phyloP scores from a whole-genome alignment of 2,797 vertebrate genomes.

The Parauchenoglanis punctatus region DNA sequence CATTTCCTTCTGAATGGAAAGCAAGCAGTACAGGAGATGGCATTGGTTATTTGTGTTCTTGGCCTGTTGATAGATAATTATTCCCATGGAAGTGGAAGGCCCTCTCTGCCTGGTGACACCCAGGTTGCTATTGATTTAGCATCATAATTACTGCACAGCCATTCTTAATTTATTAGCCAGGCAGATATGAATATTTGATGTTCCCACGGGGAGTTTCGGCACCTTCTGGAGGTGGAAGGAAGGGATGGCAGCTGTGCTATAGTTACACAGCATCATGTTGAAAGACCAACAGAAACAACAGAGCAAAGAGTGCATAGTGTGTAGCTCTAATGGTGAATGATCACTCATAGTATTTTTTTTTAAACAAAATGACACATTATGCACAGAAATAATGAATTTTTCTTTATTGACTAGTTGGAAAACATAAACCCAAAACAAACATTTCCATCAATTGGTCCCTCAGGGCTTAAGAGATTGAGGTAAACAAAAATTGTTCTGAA shows the following conservation, averaged over 20 bases:
- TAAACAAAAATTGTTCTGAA: conserved; percentile 68
- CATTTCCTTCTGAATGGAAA: conserved; percentile 25
- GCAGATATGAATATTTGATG: conserved; percentile 59
- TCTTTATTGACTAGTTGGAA: conserved; percentile 81
- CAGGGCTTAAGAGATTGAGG: conserved; percentile 61
- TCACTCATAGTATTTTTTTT: background rate
- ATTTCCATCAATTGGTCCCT: conserved; percentile 76
- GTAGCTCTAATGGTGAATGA: background rate
- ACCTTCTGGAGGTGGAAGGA: conserved; percentile 34
- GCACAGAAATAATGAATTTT: conserved; percentile 62
- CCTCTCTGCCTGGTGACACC: conserved; percentile 47
- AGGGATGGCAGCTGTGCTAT: conserved; percentile 21
- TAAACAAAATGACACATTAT: conserved; percentile 35
- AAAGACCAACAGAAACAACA: background rate
- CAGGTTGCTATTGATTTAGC: conserved; percentile 58
- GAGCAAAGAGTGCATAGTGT: background rate
- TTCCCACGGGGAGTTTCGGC: conserved; percentile 44
- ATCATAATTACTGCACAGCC: conserved; percentile 55
- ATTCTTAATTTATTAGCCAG: conserved; percentile 54
- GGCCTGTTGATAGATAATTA: conserved; percentile 28
- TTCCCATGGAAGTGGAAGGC: conserved; percentile 5
- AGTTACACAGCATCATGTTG: conserved; percentile 15
- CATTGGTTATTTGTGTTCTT: conserved; percentile 35
- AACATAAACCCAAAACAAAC: conserved; percentile 74
- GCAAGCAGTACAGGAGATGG: conserved; percentile 4